Percentiles rank a stretch among this genome's conserved stretches.
Evolutionary conservation across 2,797 vertebrate species (phyloP).

Genomic region (Neosilurus mollespiculum): DNA sequence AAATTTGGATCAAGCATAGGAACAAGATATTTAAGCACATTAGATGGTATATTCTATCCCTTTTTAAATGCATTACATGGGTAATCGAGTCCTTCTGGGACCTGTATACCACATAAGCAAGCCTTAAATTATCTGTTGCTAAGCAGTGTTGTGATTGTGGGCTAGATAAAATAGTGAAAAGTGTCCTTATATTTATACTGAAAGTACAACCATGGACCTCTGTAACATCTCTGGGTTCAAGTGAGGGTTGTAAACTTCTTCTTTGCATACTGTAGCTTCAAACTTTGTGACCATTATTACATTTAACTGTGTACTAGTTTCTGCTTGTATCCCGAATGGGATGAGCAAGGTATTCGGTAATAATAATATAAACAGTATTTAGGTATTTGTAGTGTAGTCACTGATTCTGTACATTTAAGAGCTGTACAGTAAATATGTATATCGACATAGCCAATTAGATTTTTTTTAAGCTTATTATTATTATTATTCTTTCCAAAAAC

Average conservation of each 20-base stretch:
- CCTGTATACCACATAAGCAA: conserved; percentile 42
- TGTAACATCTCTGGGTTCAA: neutral
- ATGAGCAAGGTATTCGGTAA: conserved; percentile 31
- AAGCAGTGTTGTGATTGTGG: conserved; percentile 54
- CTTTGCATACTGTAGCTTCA: conserved; percentile 37
- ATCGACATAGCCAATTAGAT: conserved; percentile 12
- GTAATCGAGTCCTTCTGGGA: conserved; percentile 45
- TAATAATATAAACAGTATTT: conserved; percentile 35
- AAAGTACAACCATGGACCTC: conserved; percentile 20
- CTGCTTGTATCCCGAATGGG: conserved; percentile 18
- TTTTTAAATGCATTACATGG: conserved; percentile 8
- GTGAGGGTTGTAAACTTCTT: conserved; percentile 7
- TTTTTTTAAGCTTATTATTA: neutral
- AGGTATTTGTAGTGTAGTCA: neutral
- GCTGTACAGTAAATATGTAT: conserved; percentile 17
- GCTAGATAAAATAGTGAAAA: conserved; percentile 68
- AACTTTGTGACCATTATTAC: conserved; percentile 20
- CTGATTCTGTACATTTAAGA: neutral
- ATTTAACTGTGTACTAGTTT: conserved; percentile 13
- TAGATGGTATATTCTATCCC: neutral
- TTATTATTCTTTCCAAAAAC: neutral
- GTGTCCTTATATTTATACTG: conserved; percentile 73
- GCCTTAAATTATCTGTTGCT: conserved; percentile 56
- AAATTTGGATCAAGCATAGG: conserved; percentile 16
- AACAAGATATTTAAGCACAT: conserved; percentile 19